Conservation (phyloP, 2,113 vertebrate species). For the Chrysemys picta region DNA sequence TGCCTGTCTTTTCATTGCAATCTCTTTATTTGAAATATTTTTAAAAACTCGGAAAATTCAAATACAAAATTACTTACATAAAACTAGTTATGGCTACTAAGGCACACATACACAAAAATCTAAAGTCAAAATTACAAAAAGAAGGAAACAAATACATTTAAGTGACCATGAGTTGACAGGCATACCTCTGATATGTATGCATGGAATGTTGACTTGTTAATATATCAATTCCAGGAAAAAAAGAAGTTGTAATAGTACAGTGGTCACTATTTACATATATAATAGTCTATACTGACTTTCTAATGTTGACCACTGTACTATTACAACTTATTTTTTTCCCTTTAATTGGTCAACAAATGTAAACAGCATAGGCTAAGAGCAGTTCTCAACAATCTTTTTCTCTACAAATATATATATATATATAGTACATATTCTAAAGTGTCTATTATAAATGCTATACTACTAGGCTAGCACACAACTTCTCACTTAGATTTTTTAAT, state of each 20-base stretch:
- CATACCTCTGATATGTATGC: neutral
- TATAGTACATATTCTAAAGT: neutral
- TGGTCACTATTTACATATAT: neutral
- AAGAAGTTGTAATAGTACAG: neutral
- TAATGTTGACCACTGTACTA: neutral
- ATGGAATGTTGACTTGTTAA: neutral
- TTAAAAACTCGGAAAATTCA: neutral
- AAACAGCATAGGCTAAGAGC: neutral
- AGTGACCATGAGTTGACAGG: neutral
- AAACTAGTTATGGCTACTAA: neutral
- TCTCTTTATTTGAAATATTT: neutral
- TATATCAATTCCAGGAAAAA: neutral
- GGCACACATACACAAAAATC: neutral
- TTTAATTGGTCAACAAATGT: neutral
- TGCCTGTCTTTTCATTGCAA: neutral
- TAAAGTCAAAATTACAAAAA: neutral
- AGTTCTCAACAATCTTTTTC: neutral
- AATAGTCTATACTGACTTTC: neutral
- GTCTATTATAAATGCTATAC: neutral
- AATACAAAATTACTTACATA: neutral
- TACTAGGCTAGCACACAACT: neutral
- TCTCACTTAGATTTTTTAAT: neutral
- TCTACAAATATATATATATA: neutral
- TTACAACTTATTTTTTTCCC: neutral
- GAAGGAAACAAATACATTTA: neutral